Percentiles rank a stretch among this genome's conserved stretches.
These are phyloP conservation scores for Brachyhypopomus occidentalis DNA, from an alignment of 2,113 vertebrate genomes.

Conservation along the genomic window DNA sequence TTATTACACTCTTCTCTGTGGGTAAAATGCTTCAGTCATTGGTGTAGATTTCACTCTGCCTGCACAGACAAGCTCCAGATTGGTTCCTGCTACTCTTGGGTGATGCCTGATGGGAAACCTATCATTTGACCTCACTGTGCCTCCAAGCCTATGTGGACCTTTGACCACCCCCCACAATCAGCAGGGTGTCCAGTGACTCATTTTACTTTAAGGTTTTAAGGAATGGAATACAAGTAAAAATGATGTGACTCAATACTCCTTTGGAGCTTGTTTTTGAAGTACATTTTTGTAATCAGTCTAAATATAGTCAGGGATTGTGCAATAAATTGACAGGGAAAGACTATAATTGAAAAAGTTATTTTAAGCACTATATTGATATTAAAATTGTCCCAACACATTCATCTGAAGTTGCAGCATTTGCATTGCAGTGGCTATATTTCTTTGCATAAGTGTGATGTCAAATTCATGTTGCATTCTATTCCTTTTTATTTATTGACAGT, in stretches of 20 bases:
- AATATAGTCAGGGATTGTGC: constrained; percentile 44
- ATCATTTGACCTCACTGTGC: not conserved
- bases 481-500: constrained; percentile 17
- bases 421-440: not conserved
- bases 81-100: no score
- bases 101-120: not conserved
- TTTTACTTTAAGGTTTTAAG: not conserved
- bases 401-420: not conserved
- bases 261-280: not conserved
- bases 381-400: not conserved
- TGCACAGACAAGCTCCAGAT: no score
- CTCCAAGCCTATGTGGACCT: not conserved
- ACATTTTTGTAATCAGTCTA: not conserved
- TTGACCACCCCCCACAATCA: not conserved
- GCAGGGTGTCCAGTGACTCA: constrained; percentile 10
- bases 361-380: not conserved
- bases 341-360: not conserved
- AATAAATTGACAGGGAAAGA: constrained; percentile 22
- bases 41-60: no score
- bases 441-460: not conserved
- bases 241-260: not conserved
- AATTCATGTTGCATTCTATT: not conserved
- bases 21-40: no score
- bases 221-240: not conserved
- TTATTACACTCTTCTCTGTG: no score